Evolutionary conservation across 2,113 vertebrate species (phyloP).

Genomic region (Carettochelys insculpta): DNA sequence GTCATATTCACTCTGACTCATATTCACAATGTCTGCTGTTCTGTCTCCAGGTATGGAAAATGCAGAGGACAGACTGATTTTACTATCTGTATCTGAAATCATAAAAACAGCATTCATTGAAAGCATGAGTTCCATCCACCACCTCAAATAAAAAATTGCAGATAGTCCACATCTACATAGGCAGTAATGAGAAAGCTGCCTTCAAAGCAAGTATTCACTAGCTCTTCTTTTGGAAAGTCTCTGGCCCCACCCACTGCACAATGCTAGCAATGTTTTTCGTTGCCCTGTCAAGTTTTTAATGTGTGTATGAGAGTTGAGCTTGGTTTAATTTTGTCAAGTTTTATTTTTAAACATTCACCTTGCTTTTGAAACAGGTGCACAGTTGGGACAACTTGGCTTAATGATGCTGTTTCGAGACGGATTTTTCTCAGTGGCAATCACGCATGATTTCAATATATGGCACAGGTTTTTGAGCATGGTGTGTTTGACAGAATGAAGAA

Average conservation of each 20-base stretch:
- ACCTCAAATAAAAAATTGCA: background rate
- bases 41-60: slow-evolving; percentile 10
- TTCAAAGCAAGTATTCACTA: background rate
- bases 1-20: slow-evolving; percentile 49
- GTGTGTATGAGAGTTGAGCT: background rate
- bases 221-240: background rate
- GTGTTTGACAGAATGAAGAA: slow-evolving; percentile 49
- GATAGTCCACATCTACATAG: background rate
- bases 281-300: background rate
- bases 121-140: slow-evolving; percentile 20
- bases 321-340: background rate
- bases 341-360: slow-evolving; percentile 23
- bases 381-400: slow-evolving; percentile 44
- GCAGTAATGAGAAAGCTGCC: background rate
- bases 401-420: slow-evolving; percentile 51
- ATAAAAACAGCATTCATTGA: background rate
- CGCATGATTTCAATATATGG: slow-evolving; percentile 41
- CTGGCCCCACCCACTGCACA: fast-evolving
- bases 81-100: slow-evolving; percentile 22
- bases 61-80: background rate
- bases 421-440: slow-evolving; percentile 55
- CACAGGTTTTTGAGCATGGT: slow-evolving; percentile 60
- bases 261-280: background rate
- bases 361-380: background rate
- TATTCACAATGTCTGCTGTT: slow-evolving; percentile 46